Conservation (phyloP, 1,140 invertebrate genomes). For the Philaenus spumarius region DNA sequence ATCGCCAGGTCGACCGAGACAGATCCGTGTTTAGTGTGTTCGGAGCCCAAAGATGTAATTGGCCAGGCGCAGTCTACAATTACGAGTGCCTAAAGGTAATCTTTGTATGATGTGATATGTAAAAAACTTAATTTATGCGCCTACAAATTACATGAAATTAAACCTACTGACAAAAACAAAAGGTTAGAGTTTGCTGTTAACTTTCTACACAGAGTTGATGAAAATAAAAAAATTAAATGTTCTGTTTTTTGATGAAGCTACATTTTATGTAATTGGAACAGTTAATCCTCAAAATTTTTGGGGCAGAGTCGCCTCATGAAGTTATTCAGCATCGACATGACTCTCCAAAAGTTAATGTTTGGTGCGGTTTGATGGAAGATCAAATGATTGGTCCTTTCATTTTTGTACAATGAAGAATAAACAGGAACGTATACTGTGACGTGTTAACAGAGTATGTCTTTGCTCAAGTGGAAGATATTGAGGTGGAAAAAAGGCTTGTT, state of each 20-base stretch:
- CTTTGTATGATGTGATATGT: too few species aligned
- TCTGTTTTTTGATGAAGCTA: not conserved
- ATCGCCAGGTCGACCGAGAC: not conserved
- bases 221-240: not conserved
- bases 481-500: too few species aligned
- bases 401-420: too few species aligned
- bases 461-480: too few species aligned
- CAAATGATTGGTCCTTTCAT: too few species aligned
- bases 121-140: too few species aligned
- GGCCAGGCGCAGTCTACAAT: constrained; percentile 1
- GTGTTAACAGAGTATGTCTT: too few species aligned
- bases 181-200: not conserved
- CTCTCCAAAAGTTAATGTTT: too few species aligned
- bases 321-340: too few species aligned
- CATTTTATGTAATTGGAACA: not conserved
- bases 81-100: not conserved
- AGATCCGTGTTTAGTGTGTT: not conserved
- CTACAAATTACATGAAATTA: constrained; percentile 7
- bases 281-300: not conserved
- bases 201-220: not conserved
- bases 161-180: not conserved
- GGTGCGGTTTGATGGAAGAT: too few species aligned
- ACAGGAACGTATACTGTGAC: too few species aligned
- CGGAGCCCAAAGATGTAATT: not conserved
- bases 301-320: not conserved